Base-by-base conservation (phyloP, 2,797 vertebrate genomes). In the Sebastes baramenuke region DNA sequence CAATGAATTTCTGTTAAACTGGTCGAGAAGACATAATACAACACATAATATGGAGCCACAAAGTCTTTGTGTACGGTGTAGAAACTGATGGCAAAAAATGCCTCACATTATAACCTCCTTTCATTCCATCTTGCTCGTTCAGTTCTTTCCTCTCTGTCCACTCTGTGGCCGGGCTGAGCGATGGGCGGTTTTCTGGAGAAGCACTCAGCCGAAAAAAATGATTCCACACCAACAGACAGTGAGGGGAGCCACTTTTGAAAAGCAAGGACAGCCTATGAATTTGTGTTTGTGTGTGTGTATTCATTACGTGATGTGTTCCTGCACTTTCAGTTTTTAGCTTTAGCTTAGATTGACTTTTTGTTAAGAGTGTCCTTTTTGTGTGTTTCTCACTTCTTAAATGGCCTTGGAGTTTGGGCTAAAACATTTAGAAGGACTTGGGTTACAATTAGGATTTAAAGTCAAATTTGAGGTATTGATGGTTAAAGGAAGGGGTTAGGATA, bases 121-220 rank as follows among this genome's bases (percentile, higher is more conserved):
- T 85, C 68, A 80, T 81, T 91, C 77, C 56, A 71, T 88, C 83
- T 84, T 71, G 55, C 75, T 81, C 80, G 38, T 11, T 36, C 73
- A 20, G 72, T 68, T 55, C 75, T 83, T 81, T 80, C 73, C 79
- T 68, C 70, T 77, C 18, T 25, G 78, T 83, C 82, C 88, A 77
- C 80, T 86, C 81, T 52, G 59, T 14, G 84, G 82, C 69, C 74
- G n/a, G 82, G 69, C 80, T 86, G 87, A 93, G 90, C 72, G 77
- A 92, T 89, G 89, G 87, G 55, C 20, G 82, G 90, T 93, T 92
- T 93, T 92, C 85, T 92, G 82, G 80, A 88, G 86, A 91, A 84
- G 86, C 93, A 89, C 92, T 95, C 89, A 94, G 85, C 81, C 67
- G 72, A 85, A 91, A 83, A 89, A 92, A 95, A 93, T 89, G 83